Conservation (phyloP, 2,888 invertebrate species). For the Vesta saturnalis region DNA sequence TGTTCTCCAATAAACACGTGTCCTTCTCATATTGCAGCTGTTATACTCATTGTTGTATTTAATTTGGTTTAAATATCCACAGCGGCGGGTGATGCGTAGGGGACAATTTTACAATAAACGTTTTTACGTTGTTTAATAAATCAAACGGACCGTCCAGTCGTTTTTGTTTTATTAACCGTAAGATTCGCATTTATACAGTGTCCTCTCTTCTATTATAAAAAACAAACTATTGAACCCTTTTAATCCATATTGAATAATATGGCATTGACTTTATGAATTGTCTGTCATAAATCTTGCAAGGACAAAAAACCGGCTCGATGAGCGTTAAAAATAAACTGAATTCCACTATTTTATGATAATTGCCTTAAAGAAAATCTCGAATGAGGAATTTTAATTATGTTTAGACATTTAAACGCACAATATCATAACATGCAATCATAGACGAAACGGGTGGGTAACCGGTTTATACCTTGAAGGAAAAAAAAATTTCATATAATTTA, state of each 20-base stretch:
- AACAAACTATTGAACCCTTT: neutral
- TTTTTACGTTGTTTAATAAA: neutral
- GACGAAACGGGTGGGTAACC: conserved; percentile 10
- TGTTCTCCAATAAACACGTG: conserved; percentile 6
- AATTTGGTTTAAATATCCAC: conserved; percentile 8
- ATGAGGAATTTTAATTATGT: conserved; percentile 26
- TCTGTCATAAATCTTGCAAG: conserved; percentile 14
- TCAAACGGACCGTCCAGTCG: no score
- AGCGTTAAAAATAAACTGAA: conserved; percentile 23
- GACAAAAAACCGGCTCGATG: conserved; percentile 18
- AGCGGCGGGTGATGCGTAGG: neutral
- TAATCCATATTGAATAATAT: conserved; percentile 9
- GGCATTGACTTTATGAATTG: conserved; percentile 7
- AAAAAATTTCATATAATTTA: conserved; percentile 2
- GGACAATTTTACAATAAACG: no score
- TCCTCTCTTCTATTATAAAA: no score
- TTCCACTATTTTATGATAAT: conserved; percentile 27
- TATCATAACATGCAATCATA: conserved; percentile 12
- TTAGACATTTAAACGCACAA: conserved; percentile 24
- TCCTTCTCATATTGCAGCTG: conserved; percentile 14
- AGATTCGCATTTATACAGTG: no score
- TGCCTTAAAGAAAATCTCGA: conserved; percentile 20
- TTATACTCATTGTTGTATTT: conserved; percentile 12
- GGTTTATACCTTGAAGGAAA: neutral
- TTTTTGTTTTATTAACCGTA: no score